A percentile compares a stretch with the other conserved stretches of the same genome.
phyloP scores from a whole-genome alignment of 2,797 vertebrate genomes.

The Decapterus maruadsi region DNA sequence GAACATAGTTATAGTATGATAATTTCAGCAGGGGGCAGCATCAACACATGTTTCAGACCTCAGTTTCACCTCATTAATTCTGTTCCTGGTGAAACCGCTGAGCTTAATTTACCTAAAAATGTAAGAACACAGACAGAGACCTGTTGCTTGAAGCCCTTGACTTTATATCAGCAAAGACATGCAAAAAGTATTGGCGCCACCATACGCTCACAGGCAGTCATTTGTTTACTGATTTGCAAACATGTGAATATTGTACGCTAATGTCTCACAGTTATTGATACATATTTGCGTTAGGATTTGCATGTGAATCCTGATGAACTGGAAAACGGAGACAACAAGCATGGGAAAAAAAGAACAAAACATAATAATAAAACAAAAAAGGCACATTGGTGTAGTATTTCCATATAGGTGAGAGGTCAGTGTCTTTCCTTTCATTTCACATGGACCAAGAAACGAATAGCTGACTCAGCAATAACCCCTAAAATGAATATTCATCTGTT shows the following conservation, averaged over 20 bases:
- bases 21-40: slow-evolving; percentile 65
- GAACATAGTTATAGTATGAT: no score
- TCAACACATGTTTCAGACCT: slow-evolving; percentile 32
- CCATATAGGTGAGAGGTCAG: neutral
- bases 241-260: fast-evolving
- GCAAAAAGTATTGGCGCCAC: neutral
- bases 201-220: fast-evolving
- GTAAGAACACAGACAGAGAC: neutral
- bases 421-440: neutral
- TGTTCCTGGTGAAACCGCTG: neutral
- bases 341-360: no score
- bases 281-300: slow-evolving; percentile 1
- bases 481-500: neutral
- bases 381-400: neutral
- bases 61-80: slow-evolving; percentile 5
- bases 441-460: no score
- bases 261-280: neutral
- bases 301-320: neutral
- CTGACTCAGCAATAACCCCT: neutral
- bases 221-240: slow-evolving; percentile 36
- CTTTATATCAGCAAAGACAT: neutral
- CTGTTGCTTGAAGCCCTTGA: neutral
- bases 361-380: neutral
- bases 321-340: no score
- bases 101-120: slow-evolving; percentile 3